phyloP scores from a whole-genome alignment of 2,888 invertebrate species.

The Nomada goodeniana region DNA sequence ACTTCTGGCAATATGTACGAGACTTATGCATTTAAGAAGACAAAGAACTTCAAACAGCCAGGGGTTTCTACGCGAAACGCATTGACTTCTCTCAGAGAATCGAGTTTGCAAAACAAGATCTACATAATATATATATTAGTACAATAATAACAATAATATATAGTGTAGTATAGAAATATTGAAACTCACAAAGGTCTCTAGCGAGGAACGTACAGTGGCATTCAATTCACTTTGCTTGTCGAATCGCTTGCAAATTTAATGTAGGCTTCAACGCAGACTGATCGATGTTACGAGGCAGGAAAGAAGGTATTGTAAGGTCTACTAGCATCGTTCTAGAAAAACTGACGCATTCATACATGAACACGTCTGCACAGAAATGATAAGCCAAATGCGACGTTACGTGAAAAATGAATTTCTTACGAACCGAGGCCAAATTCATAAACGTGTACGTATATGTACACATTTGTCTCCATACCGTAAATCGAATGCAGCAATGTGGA shows the following conservation, averaged over 20 bases:
- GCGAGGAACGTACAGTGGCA: conserved; percentile 19
- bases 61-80: conserved; percentile 33
- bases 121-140: background rate
- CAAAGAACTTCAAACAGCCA: conserved; percentile 36
- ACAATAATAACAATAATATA: too few relatives aligned
- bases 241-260: conserved; percentile 56
- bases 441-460: background rate
- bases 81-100: conserved; percentile 26
- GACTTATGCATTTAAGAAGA: conserved; percentile 32
- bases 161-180: conserved; percentile 23
- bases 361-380: conserved; percentile 11
- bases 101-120: conserved; percentile 20
- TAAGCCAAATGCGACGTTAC: conserved; percentile 32
- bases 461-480: background rate
- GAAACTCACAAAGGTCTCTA: conserved; percentile 11
- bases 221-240: conserved; percentile 56
- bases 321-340: conserved; percentile 43
- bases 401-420: conserved; percentile 49
- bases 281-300: conserved; percentile 59
- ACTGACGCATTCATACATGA: conserved; percentile 25
- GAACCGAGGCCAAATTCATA: conserved; percentile 28
- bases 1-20: conserved; percentile 43
- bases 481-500: background rate
- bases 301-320: conserved; percentile 8
- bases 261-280: conserved; percentile 54